Base-by-base conservation (phyloP, 1,140 invertebrate genomes). In the Camponotus vicinus region DNA sequence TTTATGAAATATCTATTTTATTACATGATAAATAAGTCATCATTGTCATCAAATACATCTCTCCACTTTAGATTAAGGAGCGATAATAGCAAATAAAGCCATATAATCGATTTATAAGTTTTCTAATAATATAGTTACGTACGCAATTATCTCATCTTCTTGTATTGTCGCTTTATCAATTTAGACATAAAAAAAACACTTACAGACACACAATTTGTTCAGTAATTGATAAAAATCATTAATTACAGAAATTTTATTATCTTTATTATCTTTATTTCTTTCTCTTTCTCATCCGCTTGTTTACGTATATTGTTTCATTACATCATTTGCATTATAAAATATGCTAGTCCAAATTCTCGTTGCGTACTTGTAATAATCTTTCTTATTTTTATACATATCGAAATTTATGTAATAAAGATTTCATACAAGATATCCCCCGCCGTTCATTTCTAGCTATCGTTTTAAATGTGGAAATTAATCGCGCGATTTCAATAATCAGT, bases 401-500 rank as follows among this genome's bases (percentile, higher is more conserved):
- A 37, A 45, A 61, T 2, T 63, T 45, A 18, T 18, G 3, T 40
- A 55, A 75, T 7, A 32, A n/a, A 49, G 21, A 42, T 63, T 73
- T 63, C 27, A 18, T 32, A 49, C 15, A 40, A 40, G 13, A 55
- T 34, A 27, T 34, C 8, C 18, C 34, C 21, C 9, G 34, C n/a
- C 27, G 37, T 27, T 73, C 37, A n/a, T 45, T 63, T 73, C 79
- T 59, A 75, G 79, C 79, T 83, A 83, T 83, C 79, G 73, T 83
- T 83, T 75, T 55, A 83, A 83, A 83, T 83, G 79, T 55, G 69
- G 55, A 83, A 75, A 75, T 83, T 83, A 83, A 83, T 83, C 67
- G 67, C 55, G 42, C 79, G 79, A 83, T 83, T 83, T 83, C 79
- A 83, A 75, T 83, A 83, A 83, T 79, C 63, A 85, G 83, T 79